These are phyloP conservation scores for Epinephelus lanceolatus DNA, from an alignment of 2,113 vertebrate species.

Conservation along the genomic window DNA sequence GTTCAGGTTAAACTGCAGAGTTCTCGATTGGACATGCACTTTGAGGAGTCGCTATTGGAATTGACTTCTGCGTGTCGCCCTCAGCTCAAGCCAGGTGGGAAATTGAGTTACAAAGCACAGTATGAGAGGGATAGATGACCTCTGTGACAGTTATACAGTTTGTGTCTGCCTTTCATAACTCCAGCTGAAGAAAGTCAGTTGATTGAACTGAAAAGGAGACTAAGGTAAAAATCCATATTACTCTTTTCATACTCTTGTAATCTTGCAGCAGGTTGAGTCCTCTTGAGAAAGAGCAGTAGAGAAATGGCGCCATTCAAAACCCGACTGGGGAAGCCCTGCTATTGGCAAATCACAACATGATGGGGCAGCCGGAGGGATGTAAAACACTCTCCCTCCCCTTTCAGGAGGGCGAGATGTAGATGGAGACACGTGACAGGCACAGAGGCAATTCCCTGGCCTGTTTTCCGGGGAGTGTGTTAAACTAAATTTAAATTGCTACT, in stretches of 20 bases:
- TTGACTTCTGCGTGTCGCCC: constrained; percentile 74
- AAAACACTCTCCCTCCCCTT: constrained; percentile 29
- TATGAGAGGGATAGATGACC: constrained; percentile 69
- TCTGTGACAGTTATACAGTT: constrained; percentile 68
- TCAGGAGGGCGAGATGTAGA: constrained; percentile 23
- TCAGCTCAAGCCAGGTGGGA: constrained; percentile 80
- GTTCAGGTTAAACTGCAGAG: constrained; percentile 80
- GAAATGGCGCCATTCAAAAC: constrained; percentile 4
- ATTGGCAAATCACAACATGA: constrained; percentile 19
- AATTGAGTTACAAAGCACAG: constrained; percentile 77
- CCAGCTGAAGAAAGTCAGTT: constrained; percentile 50
- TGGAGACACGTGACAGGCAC: constrained; percentile 52
- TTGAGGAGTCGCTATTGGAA: constrained; percentile 75
- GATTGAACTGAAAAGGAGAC: constrained; percentile 62
- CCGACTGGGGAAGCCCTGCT: constrained; percentile 12
- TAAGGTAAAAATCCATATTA: constrained; percentile 58
- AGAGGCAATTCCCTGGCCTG: constrained; percentile 79
- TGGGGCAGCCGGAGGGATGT: constrained; percentile 42
- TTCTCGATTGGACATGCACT: constrained; percentile 77
- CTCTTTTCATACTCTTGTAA: constrained; percentile 54
- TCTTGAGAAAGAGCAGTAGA: constrained; percentile 38
- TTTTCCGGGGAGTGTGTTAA: constrained; percentile 66
- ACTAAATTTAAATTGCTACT: constrained; percentile 79
- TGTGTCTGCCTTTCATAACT: constrained; percentile 64
- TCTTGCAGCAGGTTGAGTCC: constrained; percentile 35